Percentiles rank a stretch among this genome's conserved stretches.
These are phyloP conservation scores for Lates calcarifer DNA, from an alignment of 2,113 vertebrate species.

Conservation along the genomic window DNA sequence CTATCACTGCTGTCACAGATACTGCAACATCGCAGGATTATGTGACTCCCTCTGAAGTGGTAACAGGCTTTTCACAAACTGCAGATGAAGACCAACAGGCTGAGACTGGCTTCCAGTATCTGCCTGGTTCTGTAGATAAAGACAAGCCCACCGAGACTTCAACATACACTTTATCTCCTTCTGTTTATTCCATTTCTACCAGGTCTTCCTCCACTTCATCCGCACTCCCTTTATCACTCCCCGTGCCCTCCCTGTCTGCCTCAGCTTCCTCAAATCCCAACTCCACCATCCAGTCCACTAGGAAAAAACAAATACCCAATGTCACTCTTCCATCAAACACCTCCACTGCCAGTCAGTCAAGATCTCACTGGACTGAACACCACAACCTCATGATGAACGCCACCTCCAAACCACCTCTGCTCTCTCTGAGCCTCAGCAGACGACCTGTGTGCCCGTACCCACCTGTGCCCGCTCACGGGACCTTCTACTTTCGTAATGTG, in stretches of 20 bases:
- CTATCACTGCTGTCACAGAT: not conserved
- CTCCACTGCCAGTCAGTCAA: too few species aligned
- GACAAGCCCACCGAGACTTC: slow-evolving; percentile 11
- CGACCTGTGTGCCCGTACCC: slow-evolving; percentile 74
- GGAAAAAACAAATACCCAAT: not conserved
- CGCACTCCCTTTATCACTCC: not conserved
- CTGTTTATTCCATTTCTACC: not conserved
- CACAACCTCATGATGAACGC: not conserved
- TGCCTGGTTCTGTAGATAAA: not conserved
- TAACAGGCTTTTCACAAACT: not conserved
- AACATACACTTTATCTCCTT: not conserved
- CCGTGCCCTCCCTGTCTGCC: not conserved
- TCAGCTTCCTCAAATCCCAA: not conserved
- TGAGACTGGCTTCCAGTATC: not conserved
- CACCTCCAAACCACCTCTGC: not conserved
- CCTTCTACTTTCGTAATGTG: slow-evolving; percentile 76
- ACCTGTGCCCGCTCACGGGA: slow-evolving; percentile 77
- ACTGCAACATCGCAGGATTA: not conserved
- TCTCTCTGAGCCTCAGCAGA: slow-evolving; percentile 14
- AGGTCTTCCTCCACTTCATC: not conserved
- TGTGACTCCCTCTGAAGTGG: not conserved
- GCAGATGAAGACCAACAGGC: not conserved
- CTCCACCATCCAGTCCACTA: not conserved
- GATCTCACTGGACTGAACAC: not conserved
- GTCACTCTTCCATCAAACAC: not conserved